phyloP scores from a whole-genome alignment of 2,888 invertebrate species.

The Phengaris arion region DNA sequence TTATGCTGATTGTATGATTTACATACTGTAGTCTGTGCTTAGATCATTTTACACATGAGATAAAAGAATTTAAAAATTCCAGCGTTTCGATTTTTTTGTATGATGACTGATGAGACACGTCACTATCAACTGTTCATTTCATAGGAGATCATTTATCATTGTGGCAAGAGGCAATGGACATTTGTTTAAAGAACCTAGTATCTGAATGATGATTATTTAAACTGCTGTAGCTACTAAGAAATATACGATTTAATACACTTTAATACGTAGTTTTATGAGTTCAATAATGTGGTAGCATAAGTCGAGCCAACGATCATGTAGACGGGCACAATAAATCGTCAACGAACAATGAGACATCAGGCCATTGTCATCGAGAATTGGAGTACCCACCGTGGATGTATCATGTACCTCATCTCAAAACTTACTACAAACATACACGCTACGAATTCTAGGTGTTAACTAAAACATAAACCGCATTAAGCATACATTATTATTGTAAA shows the following conservation, averaged over 20 bases:
- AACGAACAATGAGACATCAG: slow-evolving; percentile 14
- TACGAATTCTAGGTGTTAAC: neutral
- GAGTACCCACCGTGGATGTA: neutral
- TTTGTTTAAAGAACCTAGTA: neutral
- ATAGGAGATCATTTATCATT: slow-evolving; percentile 5
- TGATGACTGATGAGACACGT: slow-evolving; percentile 1
- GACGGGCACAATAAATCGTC: slow-evolving; percentile 20
- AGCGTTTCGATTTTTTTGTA: neutral
- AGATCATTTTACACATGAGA: slow-evolving; percentile 11
- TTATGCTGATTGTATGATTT: neutral
- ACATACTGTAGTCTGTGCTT: neutral
- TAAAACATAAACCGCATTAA: neutral
- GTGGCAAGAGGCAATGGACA: neutral
- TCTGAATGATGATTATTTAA: no score
- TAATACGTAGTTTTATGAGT: neutral
- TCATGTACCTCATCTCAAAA: neutral
- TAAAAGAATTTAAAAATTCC: slow-evolving; percentile 7
- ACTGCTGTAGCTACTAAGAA: no score
- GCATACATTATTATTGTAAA: neutral
- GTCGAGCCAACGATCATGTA: neutral
- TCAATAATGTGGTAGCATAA: slow-evolving; percentile 1
- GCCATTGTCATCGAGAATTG: neutral
- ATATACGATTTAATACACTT: neutral
- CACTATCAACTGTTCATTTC: neutral
- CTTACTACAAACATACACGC: neutral